Conservation (phyloP, 2,888 invertebrate species). For the Holacanthella duospinosa region DNA sequence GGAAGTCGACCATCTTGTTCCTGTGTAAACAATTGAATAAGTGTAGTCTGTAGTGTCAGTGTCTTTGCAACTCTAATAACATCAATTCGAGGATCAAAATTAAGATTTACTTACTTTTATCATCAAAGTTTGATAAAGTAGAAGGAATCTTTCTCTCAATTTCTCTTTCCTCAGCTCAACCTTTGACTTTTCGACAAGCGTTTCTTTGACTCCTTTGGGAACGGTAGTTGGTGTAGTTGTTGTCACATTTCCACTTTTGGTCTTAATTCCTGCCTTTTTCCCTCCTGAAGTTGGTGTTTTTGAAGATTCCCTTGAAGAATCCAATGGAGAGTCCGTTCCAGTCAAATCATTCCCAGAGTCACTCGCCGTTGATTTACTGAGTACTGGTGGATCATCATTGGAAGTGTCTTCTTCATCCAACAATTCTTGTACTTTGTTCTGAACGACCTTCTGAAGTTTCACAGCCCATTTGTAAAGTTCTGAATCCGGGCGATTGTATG, state of each 20-base stretch:
- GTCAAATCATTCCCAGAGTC: constrained; percentile 41
- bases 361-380: background rate
- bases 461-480: constrained; percentile 74
- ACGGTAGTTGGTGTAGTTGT: constrained; percentile 24
- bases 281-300: constrained; percentile 16
- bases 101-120: constrained; percentile 48
- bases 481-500: constrained; percentile 71
- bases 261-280: constrained; percentile 42
- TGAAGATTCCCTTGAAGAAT: background rate
- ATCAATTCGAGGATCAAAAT: background rate
- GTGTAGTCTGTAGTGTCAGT: constrained; percentile 14
- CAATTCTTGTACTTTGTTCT: constrained; percentile 64
- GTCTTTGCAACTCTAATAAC: background rate
- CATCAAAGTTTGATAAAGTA: constrained; percentile 63
- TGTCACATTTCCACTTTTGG: constrained; percentile 15
- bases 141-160: constrained; percentile 67
- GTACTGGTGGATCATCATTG: background rate
- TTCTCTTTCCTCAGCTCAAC: constrained; percentile 17
- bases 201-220: background rate
- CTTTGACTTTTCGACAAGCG: background rate
- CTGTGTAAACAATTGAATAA: constrained; percentile 29
- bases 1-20: constrained; percentile 63
- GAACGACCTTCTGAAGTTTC: constrained; percentile 71
- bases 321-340: background rate
- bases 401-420: constrained; percentile 48